Base-by-base conservation (phyloP, 2,797 vertebrate species). In the Dipus sagitta region DNA sequence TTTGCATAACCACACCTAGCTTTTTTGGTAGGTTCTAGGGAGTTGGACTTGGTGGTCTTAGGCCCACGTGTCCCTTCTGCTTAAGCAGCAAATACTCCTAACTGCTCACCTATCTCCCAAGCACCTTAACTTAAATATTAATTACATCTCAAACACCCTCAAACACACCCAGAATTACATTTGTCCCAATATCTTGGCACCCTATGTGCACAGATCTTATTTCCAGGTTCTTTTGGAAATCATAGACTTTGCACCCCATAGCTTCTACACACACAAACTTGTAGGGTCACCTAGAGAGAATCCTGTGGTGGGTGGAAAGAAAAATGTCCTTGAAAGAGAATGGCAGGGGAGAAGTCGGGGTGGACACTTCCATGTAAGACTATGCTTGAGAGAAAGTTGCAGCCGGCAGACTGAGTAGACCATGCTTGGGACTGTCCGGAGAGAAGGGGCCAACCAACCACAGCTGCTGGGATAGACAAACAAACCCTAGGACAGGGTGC, bases 341-440 rank as follows among this genome's bases (percentile, higher is more conserved):
- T 23, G 2, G 26, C 0, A 1, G 8, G 24, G 71, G 24, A 18
- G 65, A 30, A 67, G 24, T 6, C 10, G 52, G 52, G 26, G 24
- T 8, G 24, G 26, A 10, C 0, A 2, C 0, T 0, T n/a, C 2
- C 30, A n/a, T 0, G 15, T 2, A 38, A 72, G 70, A 72, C 30
- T 3, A n/a, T 6, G 24, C 14, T 34, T 11, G 3, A 58, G 38
- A 38, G 18, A 62, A 32, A 12, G 14, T 58, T 15, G 10, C 28
- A 14, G 14, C 5, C 4, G 23, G 30, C 15, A 18, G 15, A 1
- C 20, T 52, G 20, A 71, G 28, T 0, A 2, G 67, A n/a, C 23
- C 1, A 0, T 32, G 17, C 21, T 26, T 30, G 18, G 28, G 65
- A 77, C 58, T 28, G 3, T 0, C 34, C 58, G 34, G 5, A 21